Evolutionary conservation across 1,140 invertebrate species (phyloP).

Genomic region (Apis cerana): DNA sequence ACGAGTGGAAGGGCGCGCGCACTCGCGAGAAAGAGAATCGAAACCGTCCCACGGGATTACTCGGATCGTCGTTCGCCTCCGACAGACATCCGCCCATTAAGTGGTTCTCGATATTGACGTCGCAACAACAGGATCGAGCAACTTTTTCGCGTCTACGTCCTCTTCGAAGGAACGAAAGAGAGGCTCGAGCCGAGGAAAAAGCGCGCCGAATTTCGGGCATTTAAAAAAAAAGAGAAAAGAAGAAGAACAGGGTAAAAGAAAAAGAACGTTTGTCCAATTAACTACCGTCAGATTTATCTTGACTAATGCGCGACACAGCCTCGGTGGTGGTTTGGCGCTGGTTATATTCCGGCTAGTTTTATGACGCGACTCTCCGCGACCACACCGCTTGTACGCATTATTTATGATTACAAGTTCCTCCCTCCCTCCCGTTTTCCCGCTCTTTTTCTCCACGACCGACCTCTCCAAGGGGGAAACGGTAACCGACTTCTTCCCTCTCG

Average conservation of each 20-base stretch:
- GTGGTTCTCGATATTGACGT: constrained; percentile 36
- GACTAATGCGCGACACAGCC: constrained; percentile 49
- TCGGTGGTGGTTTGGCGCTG: constrained; percentile 37
- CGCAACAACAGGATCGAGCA: neutral
- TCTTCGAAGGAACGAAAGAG: too few relatives aligned
- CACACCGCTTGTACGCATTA: constrained; percentile 40
- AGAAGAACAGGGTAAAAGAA: neutral
- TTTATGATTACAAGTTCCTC: constrained; percentile 51
- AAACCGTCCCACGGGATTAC: constrained; percentile 33
- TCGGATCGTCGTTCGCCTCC: constrained; percentile 15
- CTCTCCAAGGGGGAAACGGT: neutral
- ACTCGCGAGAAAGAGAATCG: neutral
- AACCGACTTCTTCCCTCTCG: neutral
- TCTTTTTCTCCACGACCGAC: neutral
- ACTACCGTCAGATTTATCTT: constrained; percentile 62
- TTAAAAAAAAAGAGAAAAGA: constrained; percentile 23
- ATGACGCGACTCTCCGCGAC: constrained; percentile 47
- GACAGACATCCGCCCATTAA: constrained; percentile 36
- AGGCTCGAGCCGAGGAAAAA: too few relatives aligned
- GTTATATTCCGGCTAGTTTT: constrained; percentile 40
- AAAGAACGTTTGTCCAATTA: constrained; percentile 59
- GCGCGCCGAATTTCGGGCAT: constrained; percentile 6
- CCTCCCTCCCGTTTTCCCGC: neutral
- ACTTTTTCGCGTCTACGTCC: neutral
- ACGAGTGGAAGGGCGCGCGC: neutral